Base-by-base conservation (phyloP, 2,888 invertebrate genomes). In the Scaptomyza polygonia region DNA sequence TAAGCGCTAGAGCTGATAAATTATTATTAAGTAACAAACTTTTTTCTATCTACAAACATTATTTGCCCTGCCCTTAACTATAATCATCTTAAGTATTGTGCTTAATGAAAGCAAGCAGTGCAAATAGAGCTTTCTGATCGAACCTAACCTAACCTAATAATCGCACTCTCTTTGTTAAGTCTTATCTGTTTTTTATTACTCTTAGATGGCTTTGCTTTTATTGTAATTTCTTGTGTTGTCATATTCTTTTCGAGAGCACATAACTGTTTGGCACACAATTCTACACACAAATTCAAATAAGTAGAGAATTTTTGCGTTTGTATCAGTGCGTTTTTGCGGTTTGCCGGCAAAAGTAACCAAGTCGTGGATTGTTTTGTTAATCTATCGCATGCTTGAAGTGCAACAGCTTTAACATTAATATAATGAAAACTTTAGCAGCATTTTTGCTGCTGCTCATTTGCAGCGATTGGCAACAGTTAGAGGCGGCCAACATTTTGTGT, bases 401-500 rank as follows among this genome's bases (percentile, higher is more conserved):
- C 48, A 45, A 30, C 30, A 1, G 27, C 27, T 44, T 49, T 25
- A 25, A 25, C 25, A 43, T 21, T 34, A 47, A 14, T 1, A 81
- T 6, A 16, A 39, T 81, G 78, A 73, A 61, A n/a, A 16, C 14
- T 3, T 6, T 43, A 6, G 48, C 32, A 21, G 7, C 34, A 42
- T 0, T 64, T 25, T 52, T 53, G 21, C 16, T 45, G 55, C 36
- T 67, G 40, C 34, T 72, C 1, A n/a, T 48, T 12, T 30, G 44
- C 64, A 25, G 14, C 21, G 14, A 36, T 2, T 62, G 70, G 70
- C 59, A 69, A 14, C 44, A 39, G 29, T 12, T 54, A 44, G 27
- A 75, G 6, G 75, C 72, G 0, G 84, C 82, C 2, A 63, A 65
- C 5, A 88, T 86, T 42, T 57, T 88, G 12, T 72, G 74, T 12